These are phyloP conservation scores for Limnothrissa miodon DNA, from an alignment of 2,113 vertebrate species.

Conservation along the genomic window DNA sequence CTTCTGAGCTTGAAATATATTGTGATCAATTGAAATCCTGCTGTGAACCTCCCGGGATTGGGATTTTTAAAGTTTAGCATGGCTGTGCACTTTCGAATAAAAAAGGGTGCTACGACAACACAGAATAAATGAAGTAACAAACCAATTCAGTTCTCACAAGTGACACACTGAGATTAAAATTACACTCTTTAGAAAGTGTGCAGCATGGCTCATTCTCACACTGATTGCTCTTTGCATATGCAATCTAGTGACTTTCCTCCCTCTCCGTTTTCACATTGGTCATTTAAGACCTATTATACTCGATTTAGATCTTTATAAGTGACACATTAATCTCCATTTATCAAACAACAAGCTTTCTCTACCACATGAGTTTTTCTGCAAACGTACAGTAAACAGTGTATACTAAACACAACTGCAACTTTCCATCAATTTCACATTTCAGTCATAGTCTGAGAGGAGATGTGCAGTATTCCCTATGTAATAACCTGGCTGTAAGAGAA, in stretches of 20 bases:
- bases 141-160: conserved; percentile 59
- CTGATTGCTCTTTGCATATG: conserved; percentile 63
- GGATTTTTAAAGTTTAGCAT: conserved; percentile 24
- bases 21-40: conserved; percentile 2
- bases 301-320: conserved; percentile 47
- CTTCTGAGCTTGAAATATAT: neutral
- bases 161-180: conserved; percentile 69
- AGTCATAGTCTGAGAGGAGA: neutral
- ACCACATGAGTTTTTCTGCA: conserved; percentile 33
- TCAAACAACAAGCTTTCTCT: conserved; percentile 31
- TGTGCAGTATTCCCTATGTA: neutral
- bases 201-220: conserved; percentile 56
- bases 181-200: conserved; percentile 56
- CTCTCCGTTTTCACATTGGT: conserved; percentile 50
- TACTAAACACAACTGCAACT: conserved; percentile 18
- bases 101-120: conserved; percentile 35
- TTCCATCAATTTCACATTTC: neutral
- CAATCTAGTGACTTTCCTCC: conserved; percentile 38
- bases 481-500: neutral
- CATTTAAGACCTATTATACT: conserved; percentile 44
- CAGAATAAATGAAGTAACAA: conserved; percentile 55
- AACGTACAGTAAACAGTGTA: too few species aligned
- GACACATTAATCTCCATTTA: conserved; percentile 49
- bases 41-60: conserved; percentile 7
- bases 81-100: conserved; percentile 33